phyloP scores from a whole-genome alignment of 2,888 invertebrate species.

The Scaptomyza reducta region DNA sequence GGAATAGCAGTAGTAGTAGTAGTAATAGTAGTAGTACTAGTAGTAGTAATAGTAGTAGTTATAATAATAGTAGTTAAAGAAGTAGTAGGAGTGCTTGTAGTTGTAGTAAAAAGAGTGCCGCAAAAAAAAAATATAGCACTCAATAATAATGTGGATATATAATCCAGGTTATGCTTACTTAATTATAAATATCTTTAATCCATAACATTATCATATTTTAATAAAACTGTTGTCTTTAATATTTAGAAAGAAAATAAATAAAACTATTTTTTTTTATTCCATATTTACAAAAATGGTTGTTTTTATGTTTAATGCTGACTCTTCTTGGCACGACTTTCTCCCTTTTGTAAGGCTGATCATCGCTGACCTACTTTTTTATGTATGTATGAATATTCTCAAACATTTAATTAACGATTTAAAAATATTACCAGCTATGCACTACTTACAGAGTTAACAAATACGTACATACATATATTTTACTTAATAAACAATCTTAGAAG shows the following conservation, averaged over 20 bases:
- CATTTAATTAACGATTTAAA: not conserved
- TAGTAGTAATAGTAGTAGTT: conserved; percentile 2
- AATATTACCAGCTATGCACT: not conserved
- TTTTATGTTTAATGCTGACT: not conserved
- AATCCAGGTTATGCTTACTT: conserved; percentile 3
- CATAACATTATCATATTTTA: conserved; percentile 2
- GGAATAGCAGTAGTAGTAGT: not conserved
- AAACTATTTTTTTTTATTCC: not conserved
- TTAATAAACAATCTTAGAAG: not conserved
- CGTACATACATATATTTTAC: not conserved
- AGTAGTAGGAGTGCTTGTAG: conserved; percentile 3
- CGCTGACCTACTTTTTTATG: not conserved
- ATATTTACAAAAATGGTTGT: conserved; percentile 4
- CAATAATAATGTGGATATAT: conserved; percentile 7
- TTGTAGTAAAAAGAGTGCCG: conserved; percentile 5
- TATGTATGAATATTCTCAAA: not conserved
- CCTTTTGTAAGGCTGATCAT: not conserved
- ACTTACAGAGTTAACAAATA: conserved; percentile 1
- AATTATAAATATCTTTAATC: not conserved
- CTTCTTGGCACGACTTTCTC: not conserved
- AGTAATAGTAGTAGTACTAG: not conserved
- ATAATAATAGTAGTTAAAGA: not conserved
- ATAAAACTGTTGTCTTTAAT: not conserved
- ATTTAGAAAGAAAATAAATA: not conserved
- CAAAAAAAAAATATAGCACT: conserved; percentile 11